phyloP scores from a whole-genome alignment of 2,113 vertebrate genomes.

The Campylomormyrus tamandua region DNA sequence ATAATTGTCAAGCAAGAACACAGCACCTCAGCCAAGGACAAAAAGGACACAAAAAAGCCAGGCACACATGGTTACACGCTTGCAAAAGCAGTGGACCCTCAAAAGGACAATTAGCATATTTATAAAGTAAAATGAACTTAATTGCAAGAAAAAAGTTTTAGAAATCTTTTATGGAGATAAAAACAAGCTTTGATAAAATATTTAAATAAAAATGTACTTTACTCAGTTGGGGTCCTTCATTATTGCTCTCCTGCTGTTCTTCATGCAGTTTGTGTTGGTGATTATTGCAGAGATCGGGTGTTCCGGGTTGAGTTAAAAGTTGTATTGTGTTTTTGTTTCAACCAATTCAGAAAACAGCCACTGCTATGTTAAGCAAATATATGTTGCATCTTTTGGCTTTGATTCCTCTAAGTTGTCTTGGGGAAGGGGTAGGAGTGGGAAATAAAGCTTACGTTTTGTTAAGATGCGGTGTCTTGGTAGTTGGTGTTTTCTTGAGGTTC shows the following conservation, averaged over 20 bases:
- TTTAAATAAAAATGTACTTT: conserved; percentile 68
- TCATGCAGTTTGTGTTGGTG: conserved; percentile 66
- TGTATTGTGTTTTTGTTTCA: conserved; percentile 68
- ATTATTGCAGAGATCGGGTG: conserved; percentile 52
- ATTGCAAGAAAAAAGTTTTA: conserved; percentile 55
- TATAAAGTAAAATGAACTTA: conserved; percentile 47
- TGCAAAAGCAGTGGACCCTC: neutral
- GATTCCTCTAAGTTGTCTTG: conserved; percentile 65
- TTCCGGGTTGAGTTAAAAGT: conserved; percentile 56
- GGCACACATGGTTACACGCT: neutral
- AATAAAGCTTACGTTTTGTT: conserved; percentile 72
- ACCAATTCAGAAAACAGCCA: conserved; percentile 48
- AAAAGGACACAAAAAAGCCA: neutral
- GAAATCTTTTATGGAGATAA: conserved; percentile 68
- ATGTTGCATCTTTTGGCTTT: conserved; percentile 63
- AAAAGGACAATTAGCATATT: conserved; percentile 42
- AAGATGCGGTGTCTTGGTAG: conserved; percentile 34
- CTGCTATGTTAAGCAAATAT: conserved; percentile 48
- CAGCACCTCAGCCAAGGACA: conserved; percentile 15
- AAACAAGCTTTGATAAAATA: conserved; percentile 69
- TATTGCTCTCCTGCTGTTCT: conserved; percentile 56
- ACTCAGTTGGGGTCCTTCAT: conserved; percentile 50
- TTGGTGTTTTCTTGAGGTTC: neutral
- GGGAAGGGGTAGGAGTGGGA: conserved; percentile 42
- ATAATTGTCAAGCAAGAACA: conserved; percentile 35